Percentiles rank a stretch among this genome's conserved stretches.
phyloP scores from a whole-genome alignment of 2,797 vertebrate genomes.

The Okamejei kenojei region DNA sequence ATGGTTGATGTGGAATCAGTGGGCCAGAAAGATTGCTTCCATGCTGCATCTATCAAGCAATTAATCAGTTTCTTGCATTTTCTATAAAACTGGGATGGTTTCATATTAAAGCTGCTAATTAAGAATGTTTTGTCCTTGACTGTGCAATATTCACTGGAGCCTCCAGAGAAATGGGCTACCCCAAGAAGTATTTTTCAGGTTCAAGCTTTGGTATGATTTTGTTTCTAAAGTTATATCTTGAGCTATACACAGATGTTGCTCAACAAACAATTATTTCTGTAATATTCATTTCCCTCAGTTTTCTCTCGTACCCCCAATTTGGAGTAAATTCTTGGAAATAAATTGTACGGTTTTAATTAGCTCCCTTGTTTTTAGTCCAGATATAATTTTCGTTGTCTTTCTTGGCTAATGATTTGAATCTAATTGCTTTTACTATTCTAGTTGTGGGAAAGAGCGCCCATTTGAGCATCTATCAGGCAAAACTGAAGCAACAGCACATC shows the following conservation, averaged over 20 bases:
- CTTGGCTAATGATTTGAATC: background rate
- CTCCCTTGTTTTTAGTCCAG: background rate
- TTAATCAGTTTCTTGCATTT: background rate
- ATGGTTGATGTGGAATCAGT: too few relatives aligned
- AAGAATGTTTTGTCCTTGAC: background rate
- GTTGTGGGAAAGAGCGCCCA: background rate
- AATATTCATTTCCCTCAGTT: background rate
- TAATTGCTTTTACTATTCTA: background rate
- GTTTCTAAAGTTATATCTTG: background rate
- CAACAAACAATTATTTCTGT: too few relatives aligned
- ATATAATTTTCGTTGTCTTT: background rate
- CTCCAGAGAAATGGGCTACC: background rate
- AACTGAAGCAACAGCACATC: too few relatives aligned
- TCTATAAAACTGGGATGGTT: background rate
- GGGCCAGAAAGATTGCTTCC: too few relatives aligned
- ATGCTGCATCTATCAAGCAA: too few relatives aligned
- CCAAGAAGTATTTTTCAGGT: background rate
- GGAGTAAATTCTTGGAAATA: background rate
- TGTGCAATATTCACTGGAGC: background rate
- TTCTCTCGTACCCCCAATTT: background rate
- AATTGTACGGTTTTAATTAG: background rate
- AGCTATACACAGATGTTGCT: background rate
- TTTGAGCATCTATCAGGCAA: too few relatives aligned
- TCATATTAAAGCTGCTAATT: background rate
- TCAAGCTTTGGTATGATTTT: background rate